Evolutionary conservation across 2,113 vertebrate species (phyloP), one percentile per base, ranked within the genome.

Genomic region (Malaclemys terrapin): DNA sequence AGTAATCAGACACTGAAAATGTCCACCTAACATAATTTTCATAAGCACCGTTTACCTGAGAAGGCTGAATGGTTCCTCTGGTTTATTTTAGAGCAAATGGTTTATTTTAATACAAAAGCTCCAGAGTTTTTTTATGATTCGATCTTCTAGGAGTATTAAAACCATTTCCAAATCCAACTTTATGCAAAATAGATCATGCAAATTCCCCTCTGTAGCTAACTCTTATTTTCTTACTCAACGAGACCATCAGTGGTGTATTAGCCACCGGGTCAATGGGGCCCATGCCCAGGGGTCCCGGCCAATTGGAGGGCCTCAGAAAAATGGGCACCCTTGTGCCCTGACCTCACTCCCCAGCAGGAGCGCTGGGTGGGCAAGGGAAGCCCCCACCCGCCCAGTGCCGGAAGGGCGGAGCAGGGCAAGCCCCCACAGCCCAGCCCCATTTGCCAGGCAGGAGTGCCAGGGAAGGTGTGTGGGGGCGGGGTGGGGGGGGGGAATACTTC

Each of bases 21-120:
- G 52, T 91, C 78, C 56, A 85, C 35, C 80, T 62, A 91, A 49
- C 53, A 42, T 31, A 53, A 86, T 93, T 92, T 89, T 85, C 52
- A 91, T 93, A 92, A 95, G 91, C 19, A 2, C 84, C 89, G 69
- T 85, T 93, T 93, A 91, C 87, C 93, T 96, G 69, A 17, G 45
- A 56, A 85, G 53, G 53, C 91, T 25, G 29, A 91, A 87, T 85
- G 31, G n/a, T 22, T 89, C 42, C 42, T 42, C 69, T 81, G 16
- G 12, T 29, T 89, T 85, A 5, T 88, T 53, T 85, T 49, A 81
- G 95, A 65, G 8, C 53, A 93, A 91, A 84, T 45, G 0, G 2
- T 82, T 56, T 88, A 62, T 29, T 29, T 79, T 54, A 93, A 91
- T 87, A 22, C 31, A 87, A 89, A 81, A 1, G 2, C 0, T 75